These are phyloP conservation scores for Cyphomyrus discorhynchus DNA, from an alignment of 2,113 vertebrate species.

Conservation along the genomic window DNA sequence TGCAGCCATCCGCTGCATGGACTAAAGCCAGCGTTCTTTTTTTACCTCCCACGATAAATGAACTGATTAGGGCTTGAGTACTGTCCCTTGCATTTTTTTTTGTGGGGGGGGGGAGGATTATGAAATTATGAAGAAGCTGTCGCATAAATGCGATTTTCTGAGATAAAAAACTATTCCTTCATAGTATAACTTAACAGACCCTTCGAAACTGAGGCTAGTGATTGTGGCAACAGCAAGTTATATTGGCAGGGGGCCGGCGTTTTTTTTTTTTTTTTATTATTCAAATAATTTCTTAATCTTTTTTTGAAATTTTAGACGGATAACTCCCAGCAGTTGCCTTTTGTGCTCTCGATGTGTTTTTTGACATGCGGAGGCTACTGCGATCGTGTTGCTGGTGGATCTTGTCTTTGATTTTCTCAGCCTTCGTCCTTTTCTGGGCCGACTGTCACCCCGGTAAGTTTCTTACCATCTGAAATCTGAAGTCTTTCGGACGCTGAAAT, in stretches of 20 bases:
- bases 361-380: slow-evolving; percentile 90
- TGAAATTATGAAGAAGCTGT: slow-evolving; percentile 33
- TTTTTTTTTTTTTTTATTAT: not conserved
- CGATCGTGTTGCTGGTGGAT: slow-evolving; percentile 85
- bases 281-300: slow-evolving; percentile 30
- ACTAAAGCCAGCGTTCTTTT: slow-evolving; percentile 37
- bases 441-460: slow-evolving; percentile 87
- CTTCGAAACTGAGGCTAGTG: slow-evolving; percentile 28
- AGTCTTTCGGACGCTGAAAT: slow-evolving; percentile 10
- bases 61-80: slow-evolving; percentile 19
- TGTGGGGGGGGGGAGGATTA: not conserved
- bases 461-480: slow-evolving; percentile 9
- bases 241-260: slow-evolving; percentile 36
- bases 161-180: slow-evolving; percentile 38
- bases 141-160: slow-evolving; percentile 34
- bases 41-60: slow-evolving; percentile 1
- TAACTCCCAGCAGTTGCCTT: slow-evolving; percentile 68
- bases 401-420: slow-evolving; percentile 73
- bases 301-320: slow-evolving; percentile 38
- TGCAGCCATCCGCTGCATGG: slow-evolving; percentile 52
- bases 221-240: slow-evolving; percentile 23
- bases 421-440: slow-evolving; percentile 74
- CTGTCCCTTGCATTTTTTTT: slow-evolving; percentile 35
- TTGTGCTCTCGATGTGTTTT: slow-evolving; percentile 75
- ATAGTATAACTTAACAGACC: slow-evolving; percentile 34